Evolutionary conservation across 1,140 invertebrate species (phyloP), one percentile per base, ranked within the genome.

Genomic region (Linepithema humile): DNA sequence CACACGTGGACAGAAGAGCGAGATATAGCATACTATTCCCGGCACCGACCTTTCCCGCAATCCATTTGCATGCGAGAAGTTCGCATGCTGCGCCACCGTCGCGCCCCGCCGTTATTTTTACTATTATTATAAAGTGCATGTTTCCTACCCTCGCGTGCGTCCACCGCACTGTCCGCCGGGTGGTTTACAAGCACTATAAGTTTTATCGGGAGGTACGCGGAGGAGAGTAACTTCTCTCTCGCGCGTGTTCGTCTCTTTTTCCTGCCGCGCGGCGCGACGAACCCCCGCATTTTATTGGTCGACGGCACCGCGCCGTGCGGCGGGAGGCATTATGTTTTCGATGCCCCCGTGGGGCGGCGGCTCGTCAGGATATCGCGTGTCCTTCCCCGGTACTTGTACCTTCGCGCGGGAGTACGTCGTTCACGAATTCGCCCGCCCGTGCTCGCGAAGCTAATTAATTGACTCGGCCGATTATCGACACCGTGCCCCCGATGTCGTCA

Each of bases 91-190:
- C 75, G 87, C 83, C 65, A 35, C 26, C 20, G 15, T 43, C 53
- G 20, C 15, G n/a, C 43, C 29, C 48, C 67, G 23, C 83, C 86
- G 84, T 90, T 86, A 90, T 92, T 91, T 91, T 92, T 91, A 91
- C 89, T 91, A 91, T 91, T 92, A 92, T 91, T 91, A 89, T 91
- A 89, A 91, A 91, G 87, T 88, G 85, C 91, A 90, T 87, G 91
- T 91, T 89, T 87, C 83, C 85, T 38, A 84, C 86, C 86, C 85
- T 92, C 89, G 89, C 91, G 91, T 91, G 91, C 91, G 62, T 1
- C 1, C 60, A 17, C 65, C 84, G 75, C 70, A 70, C 75, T 75
- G 80, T 83, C 87, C 84, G 77, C 70, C 45, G 84, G 59, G 72
- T 88, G 87, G 86, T 91, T 92, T 91, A 90, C 90, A 91, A 89